These are phyloP conservation scores for Leucopsar rothschildi DNA, from an alignment of 2,113 vertebrate genomes.

Conservation along the genomic window DNA sequence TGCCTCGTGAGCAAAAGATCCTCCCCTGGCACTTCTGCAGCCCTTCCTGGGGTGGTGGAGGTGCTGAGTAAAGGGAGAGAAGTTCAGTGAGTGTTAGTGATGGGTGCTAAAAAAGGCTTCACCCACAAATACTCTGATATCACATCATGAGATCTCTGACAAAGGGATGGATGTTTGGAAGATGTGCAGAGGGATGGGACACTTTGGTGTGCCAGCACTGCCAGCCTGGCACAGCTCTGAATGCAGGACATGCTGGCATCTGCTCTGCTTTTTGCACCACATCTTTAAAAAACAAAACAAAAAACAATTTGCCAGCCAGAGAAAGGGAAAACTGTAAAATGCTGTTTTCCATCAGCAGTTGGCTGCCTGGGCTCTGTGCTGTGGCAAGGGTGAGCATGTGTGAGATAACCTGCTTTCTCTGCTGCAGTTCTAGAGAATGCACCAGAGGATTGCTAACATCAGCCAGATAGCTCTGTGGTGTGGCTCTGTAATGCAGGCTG, in stretches of 20 bases:
- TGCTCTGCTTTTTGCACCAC: not conserved
- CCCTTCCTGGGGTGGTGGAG: conserved; percentile 34
- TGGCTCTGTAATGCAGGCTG: not conserved
- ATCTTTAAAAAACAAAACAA: not conserved
- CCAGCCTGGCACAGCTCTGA: not conserved
- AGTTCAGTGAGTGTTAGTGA: not conserved
- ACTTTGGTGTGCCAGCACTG: not conserved
- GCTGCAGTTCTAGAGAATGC: not conserved
- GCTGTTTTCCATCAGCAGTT: not conserved
- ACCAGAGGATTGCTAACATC: conserved; percentile 17
- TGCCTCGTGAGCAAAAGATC: conserved; percentile 51
- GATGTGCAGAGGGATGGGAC: not conserved
- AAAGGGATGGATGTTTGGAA: not conserved
- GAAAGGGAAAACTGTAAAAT: not conserved
- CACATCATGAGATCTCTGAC: fast-evolving
- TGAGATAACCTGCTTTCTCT: conserved; percentile 14
- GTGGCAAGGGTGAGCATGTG: not conserved
- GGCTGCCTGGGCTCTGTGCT: not conserved
- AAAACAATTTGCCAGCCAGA: not conserved
- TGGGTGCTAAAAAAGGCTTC: not conserved
- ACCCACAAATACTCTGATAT: not conserved
- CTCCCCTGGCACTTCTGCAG: not conserved
- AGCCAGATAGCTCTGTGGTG: not conserved
- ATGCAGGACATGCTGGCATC: not conserved
- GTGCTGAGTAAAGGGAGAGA: not conserved